A percentile compares a stretch with the other conserved stretches of the same genome.
phyloP scores from a whole-genome alignment of 1,140 invertebrate genomes.

The Leptestheria dahalacensis region DNA sequence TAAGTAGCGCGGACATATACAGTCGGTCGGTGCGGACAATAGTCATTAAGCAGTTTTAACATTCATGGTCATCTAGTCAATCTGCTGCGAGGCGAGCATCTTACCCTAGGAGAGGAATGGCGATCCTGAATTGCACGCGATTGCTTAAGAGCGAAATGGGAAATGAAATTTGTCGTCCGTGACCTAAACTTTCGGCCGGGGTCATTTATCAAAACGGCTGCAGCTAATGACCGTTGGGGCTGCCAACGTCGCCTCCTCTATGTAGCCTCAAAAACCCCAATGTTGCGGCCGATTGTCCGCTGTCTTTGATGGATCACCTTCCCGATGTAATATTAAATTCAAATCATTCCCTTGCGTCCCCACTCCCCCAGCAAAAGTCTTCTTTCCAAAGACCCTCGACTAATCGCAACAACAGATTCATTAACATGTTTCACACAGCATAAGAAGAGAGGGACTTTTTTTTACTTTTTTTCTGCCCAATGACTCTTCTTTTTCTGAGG shows the following conservation, averaged over 20 bases:
- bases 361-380: background rate
- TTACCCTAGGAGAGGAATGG: too few relatives aligned
- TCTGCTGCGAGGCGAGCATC: too few relatives aligned
- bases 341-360: background rate
- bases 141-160: background rate
- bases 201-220: background rate
- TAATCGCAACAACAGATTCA: background rate
- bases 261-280: background rate
- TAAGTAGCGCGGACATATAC: too few relatives aligned
- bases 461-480: too few relatives aligned
- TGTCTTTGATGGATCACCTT: background rate
- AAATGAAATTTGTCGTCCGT: background rate
- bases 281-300: background rate
- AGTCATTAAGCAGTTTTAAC: too few relatives aligned
- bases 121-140: too few relatives aligned
- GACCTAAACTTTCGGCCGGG: background rate
- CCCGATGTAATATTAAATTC: background rate
- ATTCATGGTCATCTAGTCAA: too few relatives aligned
- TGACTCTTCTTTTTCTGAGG: too few relatives aligned
- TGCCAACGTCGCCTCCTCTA: background rate
- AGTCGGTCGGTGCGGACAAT: too few relatives aligned
- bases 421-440: background rate
- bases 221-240: background rate
- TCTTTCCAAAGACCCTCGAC: background rate
- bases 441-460: too few relatives aligned